Base-by-base conservation (phyloP, 2,888 invertebrate species). In the Sarcophaga carnaria region DNA sequence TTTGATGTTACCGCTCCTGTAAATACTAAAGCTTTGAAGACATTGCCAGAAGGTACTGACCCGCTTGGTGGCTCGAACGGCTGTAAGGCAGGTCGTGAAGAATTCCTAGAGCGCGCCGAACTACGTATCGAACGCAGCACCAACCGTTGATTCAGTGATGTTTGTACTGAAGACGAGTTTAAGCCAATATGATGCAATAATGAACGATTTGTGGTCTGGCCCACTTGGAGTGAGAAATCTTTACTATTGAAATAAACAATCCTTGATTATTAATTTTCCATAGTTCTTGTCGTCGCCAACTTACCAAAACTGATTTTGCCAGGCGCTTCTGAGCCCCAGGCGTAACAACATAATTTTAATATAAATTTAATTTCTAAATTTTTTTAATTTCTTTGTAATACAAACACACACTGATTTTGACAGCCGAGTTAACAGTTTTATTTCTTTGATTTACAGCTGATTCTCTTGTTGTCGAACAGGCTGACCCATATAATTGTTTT, bases 1-100 rank as follows among this genome's bases (percentile, higher is more conserved):
- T 12, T 37, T 45, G 10, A 25, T 88, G 88, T 87, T 90, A 93
- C 93, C 88, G 90, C 90, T 86, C 93, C 93, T 4, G 93, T 91
- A 80, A 93, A 93, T 22, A 91, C 89, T 14, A 92, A 80, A 4
- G 93, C 92, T 82, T 92, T 93, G 49, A 91, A 86, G 37, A 93
- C 83, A 85, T 91, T 93, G 14, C 83, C 87, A 3, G 88, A 37
- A 14, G 92, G 91, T 6, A 93, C 90, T 1, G 90, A 69, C 2
- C 89, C 89, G 0, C 88, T 78, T 22, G 80, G 67, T 49, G 83
- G 70, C 6, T 89, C 89, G 60, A 89, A 89, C 5, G 89, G 90
- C 12, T 88, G 88, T 0, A 88, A 64, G n/a, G 64, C 60, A n/a
- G 88, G 86, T 2, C 85, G 76, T 17, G 88, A 69, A 27, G 88